These are phyloP conservation scores for Drosophila ustulata DNA, from an alignment of 2,888 invertebrate species.

Conservation along the genomic window DNA sequence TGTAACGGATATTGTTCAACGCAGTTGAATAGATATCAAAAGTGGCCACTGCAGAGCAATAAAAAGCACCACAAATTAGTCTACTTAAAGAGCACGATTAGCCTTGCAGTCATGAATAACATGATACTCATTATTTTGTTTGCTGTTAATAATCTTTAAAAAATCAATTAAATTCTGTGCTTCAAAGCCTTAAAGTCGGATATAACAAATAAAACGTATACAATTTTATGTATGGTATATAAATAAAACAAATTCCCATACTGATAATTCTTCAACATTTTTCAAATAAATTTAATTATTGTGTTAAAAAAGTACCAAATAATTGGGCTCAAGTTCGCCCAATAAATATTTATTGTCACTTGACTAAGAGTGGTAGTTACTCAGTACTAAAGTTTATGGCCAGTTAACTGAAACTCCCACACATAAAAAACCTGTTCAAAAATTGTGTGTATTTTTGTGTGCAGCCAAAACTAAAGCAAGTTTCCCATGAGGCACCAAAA, in stretches of 20 bases:
- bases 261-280: too few species aligned
- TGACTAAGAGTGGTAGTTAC: constrained; percentile 7
- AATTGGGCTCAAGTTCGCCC: too few species aligned
- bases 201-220: too few species aligned
- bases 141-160: too few species aligned
- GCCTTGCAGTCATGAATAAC: too few species aligned
- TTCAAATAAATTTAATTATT: too few species aligned
- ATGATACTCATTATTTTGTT: too few species aligned
- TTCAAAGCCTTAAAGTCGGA: too few species aligned
- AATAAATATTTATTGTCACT: constrained; percentile 26
- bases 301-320: too few species aligned
- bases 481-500: constrained; percentile 46
- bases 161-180: too few species aligned
- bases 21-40: not conserved
- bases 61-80: not conserved
- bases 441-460: constrained; percentile 41
- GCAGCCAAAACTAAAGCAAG: constrained; percentile 23
- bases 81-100: not conserved
- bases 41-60: not conserved
- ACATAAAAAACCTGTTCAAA: constrained; percentile 31
- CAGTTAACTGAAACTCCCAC: constrained; percentile 59
- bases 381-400: constrained; percentile 22
- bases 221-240: too few species aligned
- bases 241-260: too few species aligned
- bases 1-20: constrained; percentile 37